A percentile compares a stretch with the other conserved stretches of the same genome.
phyloP scores from a whole-genome alignment of 2,113 vertebrate genomes.

The Lepus europaeus region DNA sequence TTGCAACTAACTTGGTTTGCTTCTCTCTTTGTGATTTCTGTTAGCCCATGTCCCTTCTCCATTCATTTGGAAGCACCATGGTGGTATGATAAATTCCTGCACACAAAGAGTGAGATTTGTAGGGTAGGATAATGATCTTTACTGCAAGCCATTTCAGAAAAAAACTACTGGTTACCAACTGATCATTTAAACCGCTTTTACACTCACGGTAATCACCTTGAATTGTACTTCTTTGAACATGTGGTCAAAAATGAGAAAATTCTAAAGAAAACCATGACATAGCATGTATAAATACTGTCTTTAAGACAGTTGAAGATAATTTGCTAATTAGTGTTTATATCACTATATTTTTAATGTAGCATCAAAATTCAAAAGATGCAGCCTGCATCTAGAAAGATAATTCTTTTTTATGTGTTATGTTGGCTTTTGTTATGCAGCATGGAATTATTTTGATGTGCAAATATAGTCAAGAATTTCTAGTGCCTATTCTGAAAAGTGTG shows the following conservation, averaged over 20 bases:
- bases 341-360: slow-evolving; percentile 18
- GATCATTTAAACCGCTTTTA: slow-evolving; percentile 13
- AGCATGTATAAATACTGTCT: slow-evolving; percentile 21
- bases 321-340: slow-evolving; percentile 58
- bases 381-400: background rate
- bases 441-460: slow-evolving; percentile 61
- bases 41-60: background rate
- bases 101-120: background rate
- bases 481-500: slow-evolving; percentile 18
- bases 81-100: background rate
- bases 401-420: slow-evolving; percentile 42
- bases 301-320: slow-evolving; percentile 43
- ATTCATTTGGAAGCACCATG: background rate
- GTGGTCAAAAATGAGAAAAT: slow-evolving; percentile 44
- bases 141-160: background rate
- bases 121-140: background rate
- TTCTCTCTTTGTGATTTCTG: too few species aligned
- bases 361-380: slow-evolving; percentile 56
- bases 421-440: background rate
- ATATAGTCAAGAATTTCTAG: slow-evolving; percentile 18
- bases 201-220: background rate
- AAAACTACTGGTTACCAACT: slow-evolving; percentile 6
- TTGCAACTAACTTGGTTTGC: background rate
- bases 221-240: slow-evolving; percentile 21
- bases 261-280: slow-evolving; percentile 38